Evolutionary conservation across 2,888 invertebrate genomes (phyloP), one percentile per base, ranked within the genome.

Genomic region (Aricia artaxerxes): DNA sequence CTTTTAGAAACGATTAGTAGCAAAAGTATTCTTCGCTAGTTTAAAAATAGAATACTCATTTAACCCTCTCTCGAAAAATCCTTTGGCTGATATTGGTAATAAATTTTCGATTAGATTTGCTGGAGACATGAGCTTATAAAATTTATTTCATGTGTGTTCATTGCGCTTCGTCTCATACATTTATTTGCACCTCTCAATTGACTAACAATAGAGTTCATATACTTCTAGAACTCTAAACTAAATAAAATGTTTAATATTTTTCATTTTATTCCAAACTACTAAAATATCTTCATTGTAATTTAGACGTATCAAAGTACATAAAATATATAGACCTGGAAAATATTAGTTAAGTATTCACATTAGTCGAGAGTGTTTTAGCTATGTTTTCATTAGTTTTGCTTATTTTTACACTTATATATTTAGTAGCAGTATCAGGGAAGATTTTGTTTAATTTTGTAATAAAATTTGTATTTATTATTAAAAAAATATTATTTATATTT

Each of bases 1-100:
- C 44, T 73, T 49, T 73, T 81, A 80, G 80, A 78, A 80, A 73
- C 73, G 77, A 75, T 78, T 61, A 75, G 78, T 78, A 78, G 78
- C 60, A 78, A 78, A 75, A 78, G 61, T 78, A 73, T 78, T 60
- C 75, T 78, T 78, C 78, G 75, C 60, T 78, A 78, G 78, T 78
- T 78, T 78, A 31, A 78, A 75, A 75, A 75, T 79, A 79, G 78
- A 79, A 44, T 57, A 79, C 61, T 75, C 78, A 78, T 75, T 79
- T 73, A 75, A 79, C 78, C 78, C 78, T 75, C 44, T 79, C 61
- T 79, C 24, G 24, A 79, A 73, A 60, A 75, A 60, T 79, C 78
- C 78, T 79, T 57, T 79, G 78, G 78, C 78, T 79, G 73, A 75
- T 75, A 79, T 79, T 79, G 75, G 57, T 75, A 44, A 75, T 57